Conservation (phyloP, 2,113 vertebrate species). For the Scophthalmus maximus region DNA sequence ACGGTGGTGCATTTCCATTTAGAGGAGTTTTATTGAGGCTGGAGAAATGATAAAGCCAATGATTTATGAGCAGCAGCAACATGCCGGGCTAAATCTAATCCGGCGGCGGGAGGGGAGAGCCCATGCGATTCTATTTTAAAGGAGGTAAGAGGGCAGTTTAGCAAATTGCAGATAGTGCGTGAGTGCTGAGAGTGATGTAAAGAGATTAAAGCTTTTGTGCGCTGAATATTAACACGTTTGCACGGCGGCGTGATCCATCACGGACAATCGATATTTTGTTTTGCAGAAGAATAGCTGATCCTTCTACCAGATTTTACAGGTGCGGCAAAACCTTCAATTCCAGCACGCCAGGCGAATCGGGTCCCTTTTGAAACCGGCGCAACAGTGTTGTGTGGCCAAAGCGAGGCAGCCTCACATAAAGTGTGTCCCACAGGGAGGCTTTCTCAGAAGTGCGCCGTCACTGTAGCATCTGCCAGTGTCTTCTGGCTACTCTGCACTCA, state of each 20-base stretch:
- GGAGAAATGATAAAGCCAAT: slow-evolving; percentile 67
- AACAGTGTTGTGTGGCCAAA: background rate
- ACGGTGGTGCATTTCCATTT: slow-evolving; percentile 75
- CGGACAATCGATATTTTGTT: slow-evolving; percentile 24
- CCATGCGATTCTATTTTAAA: slow-evolving; percentile 22
- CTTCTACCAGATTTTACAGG: background rate
- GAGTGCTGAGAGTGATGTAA: slow-evolving; percentile 26
- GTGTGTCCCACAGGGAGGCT: slow-evolving; percentile 1
- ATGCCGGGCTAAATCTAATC: slow-evolving; percentile 61
- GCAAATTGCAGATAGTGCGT: slow-evolving; percentile 51
- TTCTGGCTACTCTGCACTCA: slow-evolving; percentile 60
- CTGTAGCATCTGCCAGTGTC: slow-evolving; percentile 63
- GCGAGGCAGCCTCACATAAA: slow-evolving; percentile 24
- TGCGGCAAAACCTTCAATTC: slow-evolving; percentile 5
- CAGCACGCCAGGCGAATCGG: too few species aligned
- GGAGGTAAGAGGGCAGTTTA: slow-evolving; percentile 47
- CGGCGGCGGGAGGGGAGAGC: background rate
- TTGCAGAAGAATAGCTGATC: slow-evolving; percentile 7
- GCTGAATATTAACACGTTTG: slow-evolving; percentile 48
- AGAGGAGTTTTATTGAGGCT: slow-evolving; percentile 70
- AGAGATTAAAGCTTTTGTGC: slow-evolving; percentile 15
- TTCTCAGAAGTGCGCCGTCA: slow-evolving; percentile 14
- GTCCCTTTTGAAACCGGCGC: background rate
- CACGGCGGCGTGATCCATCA: slow-evolving; percentile 29
- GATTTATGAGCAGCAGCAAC: slow-evolving; percentile 69